Conservation (phyloP, 92 coral and sea anemone genomes). For the Palythoa heliodiscus region DNA sequence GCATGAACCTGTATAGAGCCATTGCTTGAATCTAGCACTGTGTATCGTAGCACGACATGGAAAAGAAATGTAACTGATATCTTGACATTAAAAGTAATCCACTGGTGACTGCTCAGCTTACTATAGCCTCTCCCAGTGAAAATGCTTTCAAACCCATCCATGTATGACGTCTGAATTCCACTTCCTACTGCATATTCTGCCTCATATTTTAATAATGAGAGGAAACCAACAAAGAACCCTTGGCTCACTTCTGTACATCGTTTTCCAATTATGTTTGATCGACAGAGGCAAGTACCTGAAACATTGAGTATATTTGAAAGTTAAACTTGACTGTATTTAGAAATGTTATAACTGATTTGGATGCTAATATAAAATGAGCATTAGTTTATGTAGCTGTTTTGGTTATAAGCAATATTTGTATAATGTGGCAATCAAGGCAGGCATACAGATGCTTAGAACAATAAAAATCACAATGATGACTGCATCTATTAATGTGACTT, state of each 20-base stretch:
- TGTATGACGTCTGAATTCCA: constrained; percentile 67
- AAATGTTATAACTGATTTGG: too few relatives aligned
- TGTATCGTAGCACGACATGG: constrained; percentile 70
- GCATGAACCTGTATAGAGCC: constrained; percentile 49
- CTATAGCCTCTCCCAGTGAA: constrained; percentile 95
- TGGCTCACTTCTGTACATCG: constrained; percentile 69
- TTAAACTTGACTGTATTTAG: neutral
- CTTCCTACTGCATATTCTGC: constrained; percentile 82
- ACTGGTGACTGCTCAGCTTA: constrained; percentile 55
- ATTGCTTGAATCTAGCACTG: constrained; percentile 41
- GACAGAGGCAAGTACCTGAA: constrained; percentile 85
- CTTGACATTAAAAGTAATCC: constrained; percentile 60
- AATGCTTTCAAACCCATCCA: constrained; percentile 56
- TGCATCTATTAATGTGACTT: too few relatives aligned
- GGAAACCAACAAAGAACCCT: constrained; percentile 71
- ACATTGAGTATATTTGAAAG: neutral
- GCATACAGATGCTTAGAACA: too few relatives aligned
- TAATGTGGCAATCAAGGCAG: too few relatives aligned
- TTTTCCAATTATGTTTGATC: constrained; percentile 70
- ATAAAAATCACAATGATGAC: too few relatives aligned
- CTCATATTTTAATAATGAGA: constrained; percentile 69
- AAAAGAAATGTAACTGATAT: constrained; percentile 45
- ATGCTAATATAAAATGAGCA: too few relatives aligned
- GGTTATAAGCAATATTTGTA: too few relatives aligned
- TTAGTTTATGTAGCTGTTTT: too few relatives aligned